These are phyloP conservation scores for Tryphoninae sp. DNA, from an alignment of 2,888 invertebrate species.

Conservation along the genomic window DNA sequence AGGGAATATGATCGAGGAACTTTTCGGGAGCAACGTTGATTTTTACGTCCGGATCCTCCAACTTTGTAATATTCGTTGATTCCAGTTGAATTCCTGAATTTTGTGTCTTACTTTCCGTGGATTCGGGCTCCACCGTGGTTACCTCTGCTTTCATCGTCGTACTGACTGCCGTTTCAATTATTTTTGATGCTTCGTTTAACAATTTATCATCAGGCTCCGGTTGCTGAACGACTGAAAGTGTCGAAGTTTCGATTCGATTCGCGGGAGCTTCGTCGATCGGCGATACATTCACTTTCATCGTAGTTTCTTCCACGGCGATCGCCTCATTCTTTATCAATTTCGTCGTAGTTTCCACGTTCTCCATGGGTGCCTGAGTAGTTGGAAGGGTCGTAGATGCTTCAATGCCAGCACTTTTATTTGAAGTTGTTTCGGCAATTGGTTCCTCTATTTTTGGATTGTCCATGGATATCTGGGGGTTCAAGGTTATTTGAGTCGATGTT, in stretches of 20 bases:
- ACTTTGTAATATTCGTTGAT: slow-evolving; percentile 60
- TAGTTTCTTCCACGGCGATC: neutral
- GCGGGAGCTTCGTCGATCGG: slow-evolving; percentile 7
- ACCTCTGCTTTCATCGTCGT: slow-evolving; percentile 23
- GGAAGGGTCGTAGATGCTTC: slow-evolving; percentile 31
- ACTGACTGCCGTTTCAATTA: slow-evolving; percentile 7
- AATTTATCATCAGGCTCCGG: slow-evolving; percentile 12
- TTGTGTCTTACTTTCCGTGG: slow-evolving; percentile 32
- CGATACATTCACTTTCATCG: neutral
- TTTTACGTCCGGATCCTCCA: slow-evolving; percentile 64
- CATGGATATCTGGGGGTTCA: neutral
- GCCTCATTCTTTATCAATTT: slow-evolving; percentile 17
- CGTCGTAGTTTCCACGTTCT: slow-evolving; percentile 20
- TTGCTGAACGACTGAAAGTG: neutral
- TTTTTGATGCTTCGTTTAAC: slow-evolving; percentile 31
- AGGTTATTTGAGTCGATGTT: neutral
- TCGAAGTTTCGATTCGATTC: slow-evolving; percentile 31
- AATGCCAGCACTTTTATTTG: slow-evolving; percentile 8
- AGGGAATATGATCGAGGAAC: slow-evolving; percentile 20
- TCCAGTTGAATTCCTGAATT: neutral
- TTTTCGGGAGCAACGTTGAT: slow-evolving; percentile 66
- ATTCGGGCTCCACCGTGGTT: slow-evolving; percentile 1
- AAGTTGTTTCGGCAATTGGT: slow-evolving; percentile 3
- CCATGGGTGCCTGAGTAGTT: neutral
- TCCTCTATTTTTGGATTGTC: slow-evolving; percentile 29